Percentiles rank a stretch among this genome's conserved stretches.
Conservation (phyloP, 2,113 vertebrate species). For the Apeltes quadracus region DNA sequence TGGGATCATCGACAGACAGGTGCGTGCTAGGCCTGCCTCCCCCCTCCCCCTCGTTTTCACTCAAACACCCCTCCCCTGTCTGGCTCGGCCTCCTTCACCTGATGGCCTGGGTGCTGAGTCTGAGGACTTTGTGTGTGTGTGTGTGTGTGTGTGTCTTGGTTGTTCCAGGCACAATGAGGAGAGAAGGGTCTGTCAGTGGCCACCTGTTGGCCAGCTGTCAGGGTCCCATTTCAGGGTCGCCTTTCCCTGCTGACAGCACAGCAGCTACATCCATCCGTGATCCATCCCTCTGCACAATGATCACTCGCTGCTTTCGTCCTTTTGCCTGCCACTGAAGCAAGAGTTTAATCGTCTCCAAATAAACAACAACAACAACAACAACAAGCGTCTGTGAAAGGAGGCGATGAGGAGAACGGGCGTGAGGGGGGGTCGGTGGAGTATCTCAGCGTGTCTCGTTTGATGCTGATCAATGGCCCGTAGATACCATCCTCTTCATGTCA, state of each 20-base stretch:
- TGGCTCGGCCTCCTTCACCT: constrained; percentile 51
- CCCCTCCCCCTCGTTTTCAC: neutral
- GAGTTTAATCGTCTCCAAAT: constrained; percentile 4
- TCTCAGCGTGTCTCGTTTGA: constrained; percentile 61
- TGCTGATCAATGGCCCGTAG: constrained; percentile 72
- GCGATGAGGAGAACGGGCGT: constrained; percentile 9
- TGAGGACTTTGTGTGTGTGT: constrained; percentile 37
- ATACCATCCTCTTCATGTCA: constrained; percentile 75
- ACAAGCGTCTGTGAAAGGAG: constrained; percentile 11
- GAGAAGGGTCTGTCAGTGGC: constrained; percentile 77
- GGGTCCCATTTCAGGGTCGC: constrained; percentile 80
- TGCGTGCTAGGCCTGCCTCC: constrained; percentile 54
- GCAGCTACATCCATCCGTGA: constrained; percentile 10
- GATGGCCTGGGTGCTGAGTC: constrained; percentile 53
- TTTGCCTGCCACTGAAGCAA: no score
- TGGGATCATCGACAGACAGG: constrained; percentile 70
- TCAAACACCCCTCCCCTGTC: neutral
- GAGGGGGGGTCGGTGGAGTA: neutral
- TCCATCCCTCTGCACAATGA: constrained; percentile 12
- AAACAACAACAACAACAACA: neutral
- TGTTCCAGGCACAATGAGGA: constrained; percentile 75
- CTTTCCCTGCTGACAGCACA: constrained; percentile 57
- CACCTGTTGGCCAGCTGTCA: constrained; percentile 84
- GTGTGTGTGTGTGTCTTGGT: constrained; percentile 57
- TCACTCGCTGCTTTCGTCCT: neutral